phyloP scores from a whole-genome alignment of 2,797 vertebrate genomes.

The Echiichthys vipera region DNA sequence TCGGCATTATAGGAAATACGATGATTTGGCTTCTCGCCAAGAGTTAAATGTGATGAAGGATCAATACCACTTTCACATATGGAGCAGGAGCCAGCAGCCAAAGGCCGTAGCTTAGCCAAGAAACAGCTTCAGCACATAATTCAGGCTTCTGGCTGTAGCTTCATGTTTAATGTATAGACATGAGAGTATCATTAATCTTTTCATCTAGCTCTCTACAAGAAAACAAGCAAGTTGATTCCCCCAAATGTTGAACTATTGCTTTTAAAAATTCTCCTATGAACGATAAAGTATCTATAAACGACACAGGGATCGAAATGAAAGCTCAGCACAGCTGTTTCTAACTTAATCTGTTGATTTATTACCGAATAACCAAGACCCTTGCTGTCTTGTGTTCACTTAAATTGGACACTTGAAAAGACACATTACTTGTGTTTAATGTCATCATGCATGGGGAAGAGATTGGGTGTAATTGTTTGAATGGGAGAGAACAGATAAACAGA shows the following conservation, averaged over 20 bases:
- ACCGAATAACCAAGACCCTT: neutral
- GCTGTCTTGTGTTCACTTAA: neutral
- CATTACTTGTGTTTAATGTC: conserved; percentile 6
- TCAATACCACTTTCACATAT: neutral
- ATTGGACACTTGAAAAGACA: neutral
- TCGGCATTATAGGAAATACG: neutral
- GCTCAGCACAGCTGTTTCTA: neutral
- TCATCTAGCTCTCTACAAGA: neutral
- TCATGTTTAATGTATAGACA: neutral
- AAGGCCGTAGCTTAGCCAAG: too few species aligned
- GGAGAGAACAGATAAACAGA: neutral
- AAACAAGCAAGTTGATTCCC: neutral
- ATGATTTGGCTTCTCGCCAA: neutral
- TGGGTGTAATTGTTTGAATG: neutral
- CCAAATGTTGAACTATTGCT: neutral
- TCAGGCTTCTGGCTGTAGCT: neutral
- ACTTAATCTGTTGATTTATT: neutral
- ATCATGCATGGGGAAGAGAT: neutral
- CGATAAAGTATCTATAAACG: neutral
- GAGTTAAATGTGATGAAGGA: neutral
- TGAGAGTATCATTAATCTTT: neutral
- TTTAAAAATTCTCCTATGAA: neutral
- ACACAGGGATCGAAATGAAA: neutral
- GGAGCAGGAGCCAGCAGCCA: neutral
- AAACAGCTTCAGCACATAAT: neutral